Conservation (phyloP, 2,888 invertebrate genomes). For the Spilarctia lutea region DNA sequence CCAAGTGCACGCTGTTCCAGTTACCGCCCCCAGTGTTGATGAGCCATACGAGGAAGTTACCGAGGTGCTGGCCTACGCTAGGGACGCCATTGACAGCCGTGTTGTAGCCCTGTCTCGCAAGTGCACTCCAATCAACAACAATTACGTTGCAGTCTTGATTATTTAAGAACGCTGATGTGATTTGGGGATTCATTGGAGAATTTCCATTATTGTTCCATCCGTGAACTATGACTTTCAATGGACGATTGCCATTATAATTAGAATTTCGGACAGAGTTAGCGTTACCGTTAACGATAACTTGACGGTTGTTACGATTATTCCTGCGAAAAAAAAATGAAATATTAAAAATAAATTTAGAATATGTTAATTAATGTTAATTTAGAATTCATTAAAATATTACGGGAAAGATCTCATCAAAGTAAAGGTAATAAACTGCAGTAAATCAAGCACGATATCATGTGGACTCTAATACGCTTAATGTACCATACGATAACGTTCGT, state of each 20-base stretch:
- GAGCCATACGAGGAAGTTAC: constrained; percentile 70
- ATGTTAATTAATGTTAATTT: too few species aligned
- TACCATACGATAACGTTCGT: too few species aligned
- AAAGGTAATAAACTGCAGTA: too few species aligned
- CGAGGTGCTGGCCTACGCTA: constrained; percentile 65
- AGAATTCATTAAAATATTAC: too few species aligned
- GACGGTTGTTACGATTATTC: constrained; percentile 51
- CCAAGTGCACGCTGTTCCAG: constrained; percentile 72
- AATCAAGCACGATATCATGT: too few species aligned
- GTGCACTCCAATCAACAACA: constrained; percentile 68
- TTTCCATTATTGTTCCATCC: constrained; percentile 72
- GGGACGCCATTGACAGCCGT: constrained; percentile 62
- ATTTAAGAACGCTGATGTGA: constrained; percentile 67
- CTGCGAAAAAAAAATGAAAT: constrained; percentile 26
- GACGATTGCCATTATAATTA: constrained; percentile 54
- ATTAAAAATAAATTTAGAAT: too few species aligned
- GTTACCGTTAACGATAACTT: constrained; percentile 56
- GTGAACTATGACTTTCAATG: constrained; percentile 68
- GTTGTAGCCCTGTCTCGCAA: constrained; percentile 59
- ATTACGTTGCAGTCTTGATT: constrained; percentile 68
- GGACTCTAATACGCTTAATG: too few species aligned
- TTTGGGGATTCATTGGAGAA: constrained; percentile 59
- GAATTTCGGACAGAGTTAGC: constrained; percentile 56
- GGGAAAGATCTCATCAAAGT: too few species aligned
- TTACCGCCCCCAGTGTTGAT: constrained; percentile 67